Base-by-base conservation (phyloP, 2,113 vertebrate genomes). In the Seriola rivoliana region DNA sequence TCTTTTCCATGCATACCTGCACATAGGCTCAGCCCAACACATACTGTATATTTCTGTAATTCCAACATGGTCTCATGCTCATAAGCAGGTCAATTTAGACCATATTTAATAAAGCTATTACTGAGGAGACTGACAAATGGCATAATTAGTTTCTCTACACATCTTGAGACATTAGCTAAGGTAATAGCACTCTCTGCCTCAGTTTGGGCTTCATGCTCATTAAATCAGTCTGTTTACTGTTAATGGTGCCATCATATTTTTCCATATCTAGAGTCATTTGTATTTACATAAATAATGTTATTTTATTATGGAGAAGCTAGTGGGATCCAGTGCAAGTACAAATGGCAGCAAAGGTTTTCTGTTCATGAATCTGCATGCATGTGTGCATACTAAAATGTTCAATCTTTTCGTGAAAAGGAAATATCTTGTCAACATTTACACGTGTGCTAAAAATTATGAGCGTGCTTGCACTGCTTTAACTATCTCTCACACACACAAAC, bases 361-460 rank as follows among this genome's bases (percentile, higher is more conserved):
- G 3, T 12, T 23, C 10, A 32, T 62, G 1, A 44, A 29, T 21
- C 4, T 64, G 17, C 50, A 38, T 54, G 17, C 9, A 13, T 38
- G 9, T 23, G 14, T 65, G 21, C 29, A n/a, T 16, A 14, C 44
- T 36, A 5, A 14, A 32, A 60, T 71, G 11, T 54, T 7, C 23
- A 78, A 57, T 38, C 13, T 52, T 2, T 48, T 16, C 2, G 1
- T 66, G 25, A 23, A 50, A 11, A 23, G 52, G 21, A 32, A 67
- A 71, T 32, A 9, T 63, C 23, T 50, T 68, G 9, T 80, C 55
- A 62, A 57, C 52, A 67, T 55, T 36, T 4, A 59, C 42, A 81
- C 52, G 29, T 71, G 38, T 68, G n/a, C 65, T 9, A 74, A 82
- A 82, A 65, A 79, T 55, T 34, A 63, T 36, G 8, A 42, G 44